Conservation (phyloP, 2,113 vertebrate genomes). For the Struthidea cinerea region DNA sequence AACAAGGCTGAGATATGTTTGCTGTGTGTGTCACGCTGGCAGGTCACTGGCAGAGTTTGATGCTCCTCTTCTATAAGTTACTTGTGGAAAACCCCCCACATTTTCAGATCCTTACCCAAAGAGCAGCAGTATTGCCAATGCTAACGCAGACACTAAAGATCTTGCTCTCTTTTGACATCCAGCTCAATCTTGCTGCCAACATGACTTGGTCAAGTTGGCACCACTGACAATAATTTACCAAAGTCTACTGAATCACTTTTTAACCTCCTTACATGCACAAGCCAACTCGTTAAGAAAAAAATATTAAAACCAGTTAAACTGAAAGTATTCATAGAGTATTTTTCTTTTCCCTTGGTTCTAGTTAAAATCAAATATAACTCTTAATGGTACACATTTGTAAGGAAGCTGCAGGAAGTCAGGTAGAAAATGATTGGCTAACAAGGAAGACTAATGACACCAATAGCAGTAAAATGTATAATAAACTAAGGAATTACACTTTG, state of each 20-base stretch:
- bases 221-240: background rate
- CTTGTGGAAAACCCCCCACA: background rate
- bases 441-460: background rate
- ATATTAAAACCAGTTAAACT: background rate
- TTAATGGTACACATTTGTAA: background rate
- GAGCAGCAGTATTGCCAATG: background rate
- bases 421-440: background rate
- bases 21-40: background rate
- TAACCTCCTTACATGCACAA: background rate
- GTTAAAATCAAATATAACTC: background rate
- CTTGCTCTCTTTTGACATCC: background rate
- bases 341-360: background rate
- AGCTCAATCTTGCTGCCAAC: background rate
- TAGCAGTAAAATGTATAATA: background rate
- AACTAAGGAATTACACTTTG: background rate
- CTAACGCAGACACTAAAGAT: background rate
- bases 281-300: background rate
- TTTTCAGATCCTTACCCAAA: background rate
- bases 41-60: background rate
- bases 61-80: background rate
- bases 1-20: background rate
- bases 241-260: background rate
- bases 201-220: background rate
- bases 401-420: background rate
- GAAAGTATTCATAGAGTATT: background rate